Evolutionary conservation across 2,113 vertebrate species (phyloP).

Genomic region (Callipepla californica): DNA sequence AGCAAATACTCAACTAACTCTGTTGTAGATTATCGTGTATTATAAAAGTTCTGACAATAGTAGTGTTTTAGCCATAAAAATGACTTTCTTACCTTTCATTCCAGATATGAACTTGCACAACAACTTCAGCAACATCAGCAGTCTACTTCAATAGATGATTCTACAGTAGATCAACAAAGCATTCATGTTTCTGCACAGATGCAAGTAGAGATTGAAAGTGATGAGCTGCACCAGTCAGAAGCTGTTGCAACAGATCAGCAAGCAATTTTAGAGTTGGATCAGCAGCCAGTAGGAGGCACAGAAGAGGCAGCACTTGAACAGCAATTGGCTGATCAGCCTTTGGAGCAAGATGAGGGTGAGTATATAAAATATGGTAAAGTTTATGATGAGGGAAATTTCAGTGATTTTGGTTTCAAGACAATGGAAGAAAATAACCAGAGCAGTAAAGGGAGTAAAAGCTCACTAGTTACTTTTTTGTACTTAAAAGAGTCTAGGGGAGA

Average conservation of each 20-base stretch:
- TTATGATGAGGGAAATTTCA: neutral
- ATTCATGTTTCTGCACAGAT: conserved; percentile 84
- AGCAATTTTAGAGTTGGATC: conserved; percentile 87
- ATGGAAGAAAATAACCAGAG: neutral
- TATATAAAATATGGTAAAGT: neutral
- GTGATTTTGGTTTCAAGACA: neutral
- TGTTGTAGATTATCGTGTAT: neutral
- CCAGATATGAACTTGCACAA: conserved; percentile 94
- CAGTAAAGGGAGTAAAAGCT: neutral
- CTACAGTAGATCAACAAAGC: conserved; percentile 78
- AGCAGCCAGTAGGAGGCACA: conserved; percentile 83
- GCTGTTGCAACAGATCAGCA: conserved; percentile 79
- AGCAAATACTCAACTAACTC: neutral
- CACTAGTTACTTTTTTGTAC: neutral
- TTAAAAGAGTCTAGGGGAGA: too few species aligned
- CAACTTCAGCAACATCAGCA: conserved; percentile 91
- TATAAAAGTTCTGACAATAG: neutral
- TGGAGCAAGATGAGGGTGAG: conserved; percentile 90
- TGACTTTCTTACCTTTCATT: neutral
- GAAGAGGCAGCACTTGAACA: conserved; percentile 85
- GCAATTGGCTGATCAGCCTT: conserved; percentile 81
- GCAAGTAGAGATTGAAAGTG: conserved; percentile 88
- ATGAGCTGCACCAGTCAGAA: conserved; percentile 81
- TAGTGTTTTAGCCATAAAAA: neutral
- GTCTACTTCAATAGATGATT: conserved; percentile 80